Evolutionary conservation across 2,888 invertebrate species (phyloP), one percentile per base, ranked within the genome.

Genomic region (Sphaeridia pumilis): DNA sequence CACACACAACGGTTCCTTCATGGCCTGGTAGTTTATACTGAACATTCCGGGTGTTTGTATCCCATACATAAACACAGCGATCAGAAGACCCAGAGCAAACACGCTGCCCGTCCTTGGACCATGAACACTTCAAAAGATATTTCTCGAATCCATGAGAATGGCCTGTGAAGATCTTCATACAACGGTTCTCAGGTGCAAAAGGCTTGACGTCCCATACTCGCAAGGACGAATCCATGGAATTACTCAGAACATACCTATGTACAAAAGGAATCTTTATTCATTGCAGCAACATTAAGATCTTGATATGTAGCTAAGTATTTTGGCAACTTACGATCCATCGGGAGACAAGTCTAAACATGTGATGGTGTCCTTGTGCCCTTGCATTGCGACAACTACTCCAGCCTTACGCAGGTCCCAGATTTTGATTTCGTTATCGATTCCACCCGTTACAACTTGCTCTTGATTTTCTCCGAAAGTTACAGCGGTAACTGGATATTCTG

Each of bases 1-100:
- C 83, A 70, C 90, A 93, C 69, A 95, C 97, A 26, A 99, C 93
- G 58, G 93, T 85, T 34, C 98, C 98, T 72, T 90, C 87, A 72
- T 99, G 98, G 0, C 98, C 98, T 0, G 98, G 97, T 63, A 99
- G 76, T 73, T 93, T 94, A 74, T 97, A 99, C 31, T 94, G 72
- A 64, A 97, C 86, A 57, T 92, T 78, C 26, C 94, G 77, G 0
- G 87, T 81, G 1, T 87, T 87, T 1, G 93, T 92, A 71, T 98
- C 95, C 98, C 98, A 99, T 57, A 98, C 78, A 71, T 95, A 93
- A 27, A 95, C 85, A 73, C 84, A 89, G 44, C 97, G 78, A 73
- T 99, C 98, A 0, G 94, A 85, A 0, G 95, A 95, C 0, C 98
- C 98, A 0, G 88, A 83, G 2, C 86, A 78, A 12, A 94, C 83